Evolutionary conservation across 1,140 invertebrate species (phyloP), one percentile per base, ranked within the genome.

Genomic region (Rhynchophorus ferrugineus): DNA sequence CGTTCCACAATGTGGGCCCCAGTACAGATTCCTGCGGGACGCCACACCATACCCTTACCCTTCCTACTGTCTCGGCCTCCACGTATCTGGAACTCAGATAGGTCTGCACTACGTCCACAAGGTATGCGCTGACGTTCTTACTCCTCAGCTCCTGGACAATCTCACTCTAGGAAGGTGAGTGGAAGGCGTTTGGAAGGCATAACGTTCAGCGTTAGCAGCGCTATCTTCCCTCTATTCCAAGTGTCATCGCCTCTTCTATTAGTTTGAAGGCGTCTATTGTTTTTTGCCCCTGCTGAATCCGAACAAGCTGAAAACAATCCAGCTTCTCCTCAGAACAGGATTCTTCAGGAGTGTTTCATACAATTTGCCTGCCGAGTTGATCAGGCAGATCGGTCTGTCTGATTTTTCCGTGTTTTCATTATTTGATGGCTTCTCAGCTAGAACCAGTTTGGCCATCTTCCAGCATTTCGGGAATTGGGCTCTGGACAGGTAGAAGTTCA

Each of bases 21-120:
- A 69, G 39, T 7, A 69, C 54, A n/a, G 62, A 68, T 3, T 65
- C 67, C 46, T 70, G 67, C 1, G 69, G 61, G 0, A 68, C 61
- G 7, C 66, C 66, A 17, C 48, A 58, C 36, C 18, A 13, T 34
- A 14, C 21, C 24, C 14, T 29, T 20, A 43, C 16, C 24, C 33
- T 3, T 46, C 8, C n/a, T n/a, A n/a, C n/a, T n/a, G n/a, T n/a
- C 17, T 3, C 21, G 3, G 44, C 37, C 20, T 49, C 19, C 1
- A 58, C 19, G 13, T 11, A 35, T 39, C 50, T 33, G 20, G 54
- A 44, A 5, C 3, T 24, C 7, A 56, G 41, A 35, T 59, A 59
- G 16, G 8, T 14, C 18, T 48, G n/a, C 2, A 52, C 37, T 6
- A 57, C 34, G 0, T 37, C 22, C 1, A 43, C 3, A 5, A 59